Evolutionary conservation across 2,888 invertebrate species (phyloP), one percentile per base, ranked within the genome.

Genomic region (Andrena dorsata): DNA sequence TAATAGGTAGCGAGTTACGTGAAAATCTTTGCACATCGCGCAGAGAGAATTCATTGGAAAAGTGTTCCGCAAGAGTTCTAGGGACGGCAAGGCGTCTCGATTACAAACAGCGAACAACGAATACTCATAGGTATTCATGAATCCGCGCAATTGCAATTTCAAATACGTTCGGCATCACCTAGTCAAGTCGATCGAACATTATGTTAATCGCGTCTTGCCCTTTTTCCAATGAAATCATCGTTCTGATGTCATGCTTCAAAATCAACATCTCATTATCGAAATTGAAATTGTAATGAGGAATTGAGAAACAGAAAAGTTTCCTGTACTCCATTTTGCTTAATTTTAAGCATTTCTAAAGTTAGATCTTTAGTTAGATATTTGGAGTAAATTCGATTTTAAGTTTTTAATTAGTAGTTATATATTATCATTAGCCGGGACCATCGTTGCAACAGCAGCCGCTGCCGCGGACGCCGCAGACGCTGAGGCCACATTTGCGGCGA

Each of bases 31-130:
- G 26, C 13, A 28, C 8, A 32, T 2, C 13, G 20, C 60, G 30
- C 35, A 16, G 41, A 60, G 79, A 51, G 78, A 26, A 78, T 78
- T 70, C 32, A 58, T 49, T n/a, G 8, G 64, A 61, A 70, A 78
- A 68, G 5, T 23, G 26, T 20, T 41, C 26, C 41, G 28, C 23
- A 49, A 77, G 69, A 79, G 63, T 77, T 69, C 68, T 56, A 23
- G 49, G 35, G 61, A 28, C 68, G 30, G 23, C 41, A 16, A 41
- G 8, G 23, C 32, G 56, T 69, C 58, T 30, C 30, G 58, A 51
- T 79, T 77, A 28, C 77, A 51, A 30, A 16, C 16, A 35, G 30
- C 30, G 61, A 53, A 26, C 28, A 78, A 16, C n/a, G 32, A 23
- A 16, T 7, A 26, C 58, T 70, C 70, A 10, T 58, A 70, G 58